phyloP scores from a whole-genome alignment of 2,113 vertebrate species.

The Tupaia tana region DNA sequence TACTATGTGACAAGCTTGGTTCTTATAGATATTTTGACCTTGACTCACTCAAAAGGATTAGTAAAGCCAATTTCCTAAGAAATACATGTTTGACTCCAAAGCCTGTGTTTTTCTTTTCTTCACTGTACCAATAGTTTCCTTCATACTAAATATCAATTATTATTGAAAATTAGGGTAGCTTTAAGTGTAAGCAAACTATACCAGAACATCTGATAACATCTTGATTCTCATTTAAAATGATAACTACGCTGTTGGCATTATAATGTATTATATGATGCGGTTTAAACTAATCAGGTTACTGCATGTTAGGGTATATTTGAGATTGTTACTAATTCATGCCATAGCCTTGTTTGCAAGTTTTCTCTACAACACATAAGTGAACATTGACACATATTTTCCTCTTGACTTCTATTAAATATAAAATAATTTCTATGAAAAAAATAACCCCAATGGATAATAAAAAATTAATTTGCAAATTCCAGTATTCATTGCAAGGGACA shows the following conservation, averaged over 20 bases:
- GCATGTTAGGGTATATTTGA: background rate
- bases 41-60: background rate
- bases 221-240: background rate
- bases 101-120: background rate
- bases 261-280: background rate
- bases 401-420: constrained; percentile 31
- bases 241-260: background rate
- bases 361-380: background rate
- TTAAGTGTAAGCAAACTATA: background rate
- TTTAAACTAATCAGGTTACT: background rate
- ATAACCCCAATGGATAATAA: constrained; percentile 5
- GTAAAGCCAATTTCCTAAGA: background rate
- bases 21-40: background rate
- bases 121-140: background rate
- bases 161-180: background rate
- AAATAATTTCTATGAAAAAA: constrained; percentile 4
- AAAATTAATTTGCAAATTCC: constrained; percentile 52
- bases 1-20: background rate
- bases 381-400: constrained; percentile 2
- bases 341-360: background rate
- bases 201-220: background rate
- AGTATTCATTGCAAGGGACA: constrained; percentile 1
- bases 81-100: background rate
- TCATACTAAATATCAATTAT: background rate
- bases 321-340: background rate